phyloP scores from a whole-genome alignment of 2,797 vertebrate species.

The Macropodus opercularis region DNA sequence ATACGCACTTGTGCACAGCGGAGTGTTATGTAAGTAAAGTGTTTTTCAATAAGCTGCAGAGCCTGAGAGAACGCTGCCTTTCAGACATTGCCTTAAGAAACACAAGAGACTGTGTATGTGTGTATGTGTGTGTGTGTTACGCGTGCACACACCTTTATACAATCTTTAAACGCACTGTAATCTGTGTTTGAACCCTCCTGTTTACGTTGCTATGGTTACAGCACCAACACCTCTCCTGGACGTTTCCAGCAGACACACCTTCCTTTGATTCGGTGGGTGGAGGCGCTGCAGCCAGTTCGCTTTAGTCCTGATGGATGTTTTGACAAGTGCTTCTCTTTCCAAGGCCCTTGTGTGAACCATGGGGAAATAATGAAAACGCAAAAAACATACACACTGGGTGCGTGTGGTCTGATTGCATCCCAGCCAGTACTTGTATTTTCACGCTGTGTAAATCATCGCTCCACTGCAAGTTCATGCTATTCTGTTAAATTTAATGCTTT shows the following conservation, averaged over 20 bases:
- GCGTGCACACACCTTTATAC: slow-evolving; percentile 58
- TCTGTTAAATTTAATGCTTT: not conserved
- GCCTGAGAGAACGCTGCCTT: slow-evolving; percentile 30
- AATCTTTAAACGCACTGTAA: slow-evolving; percentile 65
- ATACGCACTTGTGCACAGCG: slow-evolving; percentile 44
- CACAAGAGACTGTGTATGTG: slow-evolving; percentile 25
- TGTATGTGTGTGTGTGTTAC: slow-evolving; percentile 18
- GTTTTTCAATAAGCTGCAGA: slow-evolving; percentile 45
- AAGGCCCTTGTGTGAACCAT: slow-evolving; percentile 52
- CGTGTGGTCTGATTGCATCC: slow-evolving; percentile 28
- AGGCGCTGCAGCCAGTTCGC: slow-evolving; percentile 40
- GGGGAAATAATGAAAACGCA: slow-evolving; percentile 47
- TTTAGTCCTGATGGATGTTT: slow-evolving; percentile 64
- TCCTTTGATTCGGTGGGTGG: slow-evolving; percentile 66
- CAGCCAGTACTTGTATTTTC: slow-evolving; percentile 3
- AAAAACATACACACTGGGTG: slow-evolving; percentile 3
- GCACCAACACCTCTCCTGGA: slow-evolving; percentile 65
- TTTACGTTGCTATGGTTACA: slow-evolving; percentile 74
- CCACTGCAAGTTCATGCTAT: slow-evolving; percentile 1
- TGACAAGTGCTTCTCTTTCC: slow-evolving; percentile 61
- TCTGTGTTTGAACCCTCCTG: slow-evolving; percentile 72
- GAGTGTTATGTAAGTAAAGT: slow-evolving; percentile 26
- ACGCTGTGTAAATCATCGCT: not conserved
- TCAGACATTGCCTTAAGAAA: slow-evolving; percentile 31
- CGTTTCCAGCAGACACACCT: slow-evolving; percentile 73